Evolutionary conservation across 2,113 vertebrate species (phyloP).

Genomic region (Nematolebias whitei): DNA sequence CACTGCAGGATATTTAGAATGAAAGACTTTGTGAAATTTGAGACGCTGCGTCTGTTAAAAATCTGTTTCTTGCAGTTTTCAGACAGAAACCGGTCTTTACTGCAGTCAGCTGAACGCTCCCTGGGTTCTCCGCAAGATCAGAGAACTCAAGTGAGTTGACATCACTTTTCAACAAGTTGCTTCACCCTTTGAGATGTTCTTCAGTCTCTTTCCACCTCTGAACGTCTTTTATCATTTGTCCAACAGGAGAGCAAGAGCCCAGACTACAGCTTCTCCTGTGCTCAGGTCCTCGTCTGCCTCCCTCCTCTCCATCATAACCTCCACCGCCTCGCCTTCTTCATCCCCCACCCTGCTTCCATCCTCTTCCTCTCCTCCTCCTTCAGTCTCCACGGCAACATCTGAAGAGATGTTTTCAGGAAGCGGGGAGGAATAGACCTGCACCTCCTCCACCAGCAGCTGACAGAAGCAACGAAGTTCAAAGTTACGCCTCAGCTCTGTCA

Average conservation of each 20-base stretch:
- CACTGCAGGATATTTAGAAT: neutral
- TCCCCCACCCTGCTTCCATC: neutral
- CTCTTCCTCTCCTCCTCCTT: neutral
- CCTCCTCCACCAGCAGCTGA: neutral
- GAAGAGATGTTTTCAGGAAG: neutral
- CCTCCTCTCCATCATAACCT: conserved; percentile 20
- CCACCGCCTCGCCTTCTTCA: conserved; percentile 15
- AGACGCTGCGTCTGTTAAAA: neutral
- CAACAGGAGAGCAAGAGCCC: conserved; percentile 22
- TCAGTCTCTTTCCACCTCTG: neutral
- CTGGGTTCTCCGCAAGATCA: neutral
- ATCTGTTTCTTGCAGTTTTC: conserved; percentile 2
- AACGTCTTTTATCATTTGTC: neutral
- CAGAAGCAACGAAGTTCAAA: neutral
- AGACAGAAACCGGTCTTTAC: neutral
- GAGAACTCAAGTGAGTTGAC: neutral
- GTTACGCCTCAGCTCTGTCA: neutral
- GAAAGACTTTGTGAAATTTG: neutral
- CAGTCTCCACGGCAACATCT: neutral
- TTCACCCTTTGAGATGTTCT: neutral
- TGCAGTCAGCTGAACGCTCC: neutral
- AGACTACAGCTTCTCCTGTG: neutral
- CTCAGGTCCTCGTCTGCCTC: neutral
- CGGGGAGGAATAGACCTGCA: fast-evolving
- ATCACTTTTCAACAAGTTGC: neutral